Evolutionary conservation across 1,140 invertebrate genomes (phyloP).

Genomic region (Trichonephila inaurata): DNA sequence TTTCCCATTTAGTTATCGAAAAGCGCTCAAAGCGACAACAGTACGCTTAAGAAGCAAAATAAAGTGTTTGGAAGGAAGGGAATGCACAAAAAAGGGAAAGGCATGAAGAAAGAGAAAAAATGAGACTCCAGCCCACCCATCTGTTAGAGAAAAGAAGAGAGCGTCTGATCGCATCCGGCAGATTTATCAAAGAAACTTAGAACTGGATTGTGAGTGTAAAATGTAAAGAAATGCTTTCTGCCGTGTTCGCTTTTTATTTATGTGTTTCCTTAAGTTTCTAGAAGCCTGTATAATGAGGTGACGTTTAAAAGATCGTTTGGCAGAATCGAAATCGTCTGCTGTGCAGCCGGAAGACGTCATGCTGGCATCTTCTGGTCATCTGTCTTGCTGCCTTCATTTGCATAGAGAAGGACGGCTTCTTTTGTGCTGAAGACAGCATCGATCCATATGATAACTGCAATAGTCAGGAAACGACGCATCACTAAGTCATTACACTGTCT

Average conservation of each 20-base stretch:
- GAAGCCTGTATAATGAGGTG: constrained; percentile 67
- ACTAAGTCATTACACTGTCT: background rate
- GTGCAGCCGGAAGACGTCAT: constrained; percentile 66
- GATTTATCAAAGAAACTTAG: constrained; percentile 67
- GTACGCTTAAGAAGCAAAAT: constrained; percentile 38
- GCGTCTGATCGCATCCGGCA: constrained; percentile 63
- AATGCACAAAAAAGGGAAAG: background rate
- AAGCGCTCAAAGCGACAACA: constrained; percentile 69
- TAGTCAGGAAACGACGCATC: background rate
- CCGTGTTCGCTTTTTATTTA: constrained; percentile 54
- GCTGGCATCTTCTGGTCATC: constrained; percentile 45
- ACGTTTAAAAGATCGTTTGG: constrained; percentile 72
- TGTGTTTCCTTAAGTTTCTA: constrained; percentile 47
- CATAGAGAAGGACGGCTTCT: background rate
- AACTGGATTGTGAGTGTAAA: constrained; percentile 57
- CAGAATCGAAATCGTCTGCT: constrained; percentile 64
- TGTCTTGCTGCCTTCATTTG: constrained; percentile 61
- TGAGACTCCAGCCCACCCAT: constrained; percentile 49
- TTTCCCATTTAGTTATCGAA: constrained; percentile 68
- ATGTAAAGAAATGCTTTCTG: constrained; percentile 53
- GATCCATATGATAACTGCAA: constrained; percentile 14
- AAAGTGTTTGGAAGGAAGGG: constrained; percentile 24
- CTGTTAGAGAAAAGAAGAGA: constrained; percentile 52
- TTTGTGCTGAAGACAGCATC: constrained; percentile 6
- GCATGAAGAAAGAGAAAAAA: constrained; percentile 20